Evolutionary conservation across 2,113 vertebrate genomes (phyloP).

Genomic region (Serinus canaria): DNA sequence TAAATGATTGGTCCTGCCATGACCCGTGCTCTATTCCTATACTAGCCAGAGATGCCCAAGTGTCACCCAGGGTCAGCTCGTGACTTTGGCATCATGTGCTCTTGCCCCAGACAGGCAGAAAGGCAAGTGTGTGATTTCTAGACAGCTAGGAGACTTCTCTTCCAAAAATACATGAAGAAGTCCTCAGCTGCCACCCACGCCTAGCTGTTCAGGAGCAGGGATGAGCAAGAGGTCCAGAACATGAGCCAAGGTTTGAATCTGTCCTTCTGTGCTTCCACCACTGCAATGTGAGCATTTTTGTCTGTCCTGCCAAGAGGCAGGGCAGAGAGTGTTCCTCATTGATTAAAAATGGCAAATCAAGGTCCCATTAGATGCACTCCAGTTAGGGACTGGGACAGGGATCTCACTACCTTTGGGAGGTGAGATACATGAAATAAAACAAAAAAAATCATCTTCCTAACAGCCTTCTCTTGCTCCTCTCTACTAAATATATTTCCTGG

Average conservation of each 20-base stretch:
- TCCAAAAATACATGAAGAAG: conserved; percentile 26
- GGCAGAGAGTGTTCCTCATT: not conserved
- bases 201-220: not conserved
- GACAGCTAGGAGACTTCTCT: not conserved
- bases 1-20: not conserved
- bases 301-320: not conserved
- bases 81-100: not conserved
- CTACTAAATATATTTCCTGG: not conserved
- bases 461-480: not conserved
- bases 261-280: not conserved
- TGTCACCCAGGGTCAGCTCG: not conserved
- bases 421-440: not conserved
- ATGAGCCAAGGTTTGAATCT: not conserved
- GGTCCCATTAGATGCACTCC: not conserved
- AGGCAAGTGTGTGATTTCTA: not conserved
- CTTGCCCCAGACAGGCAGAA: not conserved
- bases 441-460: not conserved
- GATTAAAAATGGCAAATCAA: not conserved
- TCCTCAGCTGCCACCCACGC: not conserved
- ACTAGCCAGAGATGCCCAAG: not conserved
- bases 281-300: not conserved
- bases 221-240: not conserved
- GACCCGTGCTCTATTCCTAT: not conserved
- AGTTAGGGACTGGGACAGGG: not conserved
- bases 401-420: not conserved